Percentiles rank a stretch among this genome's conserved stretches.
These are phyloP conservation scores for Cossypha dichroa DNA, from an alignment of 2,797 vertebrate genomes.

Conservation along the genomic window DNA sequence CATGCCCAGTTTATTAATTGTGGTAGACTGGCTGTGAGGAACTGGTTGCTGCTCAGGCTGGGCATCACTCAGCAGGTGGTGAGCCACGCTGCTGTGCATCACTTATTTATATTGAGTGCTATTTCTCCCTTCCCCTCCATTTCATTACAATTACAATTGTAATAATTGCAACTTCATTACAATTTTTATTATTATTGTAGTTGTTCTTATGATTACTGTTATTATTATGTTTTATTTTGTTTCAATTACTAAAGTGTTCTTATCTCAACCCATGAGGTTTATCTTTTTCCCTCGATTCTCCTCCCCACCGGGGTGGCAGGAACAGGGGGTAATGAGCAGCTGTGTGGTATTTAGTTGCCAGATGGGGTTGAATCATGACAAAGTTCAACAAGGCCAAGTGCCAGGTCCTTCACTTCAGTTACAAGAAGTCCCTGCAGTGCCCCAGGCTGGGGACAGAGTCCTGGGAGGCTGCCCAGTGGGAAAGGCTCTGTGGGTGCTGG, in stretches of 20 bases:
- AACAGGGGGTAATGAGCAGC: not conserved
- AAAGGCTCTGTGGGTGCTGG: not conserved
- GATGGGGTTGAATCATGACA: not conserved
- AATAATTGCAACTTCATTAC: not conserved
- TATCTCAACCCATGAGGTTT: not conserved
- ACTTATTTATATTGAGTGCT: not conserved
- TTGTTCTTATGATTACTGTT: not conserved
- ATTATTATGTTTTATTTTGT: not conserved
- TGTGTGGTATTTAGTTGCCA: not conserved
- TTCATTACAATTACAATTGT: not conserved
- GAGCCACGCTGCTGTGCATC: not conserved
- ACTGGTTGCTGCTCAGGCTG: not conserved
- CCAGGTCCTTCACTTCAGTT: not conserved
- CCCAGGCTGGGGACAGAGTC: not conserved
- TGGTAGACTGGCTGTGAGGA: not conserved
- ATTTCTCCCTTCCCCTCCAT: not conserved
- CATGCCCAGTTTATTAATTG: not conserved
- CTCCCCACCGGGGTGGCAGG: rapidly evolving
- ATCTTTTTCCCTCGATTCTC: not conserved
- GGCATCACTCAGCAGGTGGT: not conserved
- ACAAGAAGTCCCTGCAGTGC: rapidly evolving
- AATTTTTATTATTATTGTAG: not conserved
- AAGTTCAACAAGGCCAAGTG: not conserved
- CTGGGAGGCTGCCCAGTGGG: not conserved
- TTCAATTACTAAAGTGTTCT: not conserved